phyloP scores from a whole-genome alignment of 2,888 invertebrate species.

The Ptilodon capucinus region DNA sequence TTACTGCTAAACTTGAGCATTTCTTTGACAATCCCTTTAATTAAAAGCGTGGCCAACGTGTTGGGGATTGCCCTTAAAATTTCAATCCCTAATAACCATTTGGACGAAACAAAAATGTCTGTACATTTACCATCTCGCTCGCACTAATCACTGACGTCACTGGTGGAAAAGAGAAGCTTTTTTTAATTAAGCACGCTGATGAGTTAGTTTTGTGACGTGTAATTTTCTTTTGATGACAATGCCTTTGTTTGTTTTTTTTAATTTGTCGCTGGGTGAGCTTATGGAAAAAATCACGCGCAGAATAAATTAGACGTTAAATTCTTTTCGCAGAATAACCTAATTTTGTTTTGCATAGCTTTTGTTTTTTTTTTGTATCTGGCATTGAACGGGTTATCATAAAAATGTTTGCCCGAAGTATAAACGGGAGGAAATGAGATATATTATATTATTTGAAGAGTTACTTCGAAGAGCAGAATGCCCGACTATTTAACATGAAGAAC shows the following conservation, averaged over 20 bases:
- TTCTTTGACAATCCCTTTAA: conserved; percentile 46
- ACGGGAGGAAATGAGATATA: too few relatives aligned
- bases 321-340: background rate
- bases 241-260: conserved; percentile 32
- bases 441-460: too few relatives aligned
- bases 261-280: conserved; percentile 22
- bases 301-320: conserved; percentile 4
- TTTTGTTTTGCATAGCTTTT: background rate
- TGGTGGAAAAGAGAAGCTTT: conserved; percentile 32
- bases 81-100: conserved; percentile 47
- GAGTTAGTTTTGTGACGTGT: conserved; percentile 44
- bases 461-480: too few relatives aligned
- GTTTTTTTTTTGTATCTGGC: too few relatives aligned
- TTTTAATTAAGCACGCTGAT: conserved; percentile 50
- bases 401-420: too few relatives aligned
- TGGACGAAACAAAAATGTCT: conserved; percentile 43
- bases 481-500: too few relatives aligned
- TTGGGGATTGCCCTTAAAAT: conserved; percentile 40
- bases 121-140: conserved; percentile 31
- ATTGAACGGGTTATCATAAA: too few relatives aligned
- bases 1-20: conserved; percentile 38
- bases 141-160: conserved; percentile 29
- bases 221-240: conserved; percentile 44
- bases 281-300: conserved; percentile 12
- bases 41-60: conserved; percentile 44